Percentiles rank a stretch among this genome's conserved stretches.
phyloP scores from a whole-genome alignment of 2,888 invertebrate genomes.

The Lysandra coridon region DNA sequence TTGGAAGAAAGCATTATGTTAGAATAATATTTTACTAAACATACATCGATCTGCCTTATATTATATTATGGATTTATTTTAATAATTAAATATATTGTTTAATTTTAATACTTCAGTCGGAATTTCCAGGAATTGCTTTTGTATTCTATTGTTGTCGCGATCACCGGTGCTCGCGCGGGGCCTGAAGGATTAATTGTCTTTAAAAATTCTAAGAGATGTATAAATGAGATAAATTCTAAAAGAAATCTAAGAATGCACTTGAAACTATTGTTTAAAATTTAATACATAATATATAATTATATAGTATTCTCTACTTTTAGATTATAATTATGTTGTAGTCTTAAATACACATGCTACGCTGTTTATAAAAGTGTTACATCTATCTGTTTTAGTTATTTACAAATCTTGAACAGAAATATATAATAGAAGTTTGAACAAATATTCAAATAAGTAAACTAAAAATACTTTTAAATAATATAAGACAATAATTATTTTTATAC shows the following conservation, averaged over 20 bases:
- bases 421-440: background rate
- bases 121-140: too few relatives aligned
- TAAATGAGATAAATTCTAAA: too few relatives aligned
- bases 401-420: background rate
- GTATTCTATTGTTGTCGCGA: too few relatives aligned
- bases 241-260: too few relatives aligned
- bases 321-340: background rate
- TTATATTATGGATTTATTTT: background rate
- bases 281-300: too few relatives aligned
- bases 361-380: background rate
- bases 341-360: background rate
- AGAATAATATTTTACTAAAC: background rate
- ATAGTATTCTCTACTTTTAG: background rate
- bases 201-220: too few relatives aligned
- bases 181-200: too few relatives aligned
- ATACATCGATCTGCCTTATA: background rate
- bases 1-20: constrained; percentile 10
- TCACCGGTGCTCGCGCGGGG: too few relatives aligned
- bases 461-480: background rate
- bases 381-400: background rate
- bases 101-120: too few relatives aligned
- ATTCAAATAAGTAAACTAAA: background rate
- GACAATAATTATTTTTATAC: background rate
- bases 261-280: too few relatives aligned
- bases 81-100: too few relatives aligned